Evolutionary conservation across 2,888 invertebrate species (phyloP).

Genomic region (Tanypteryx hageni): DNA sequence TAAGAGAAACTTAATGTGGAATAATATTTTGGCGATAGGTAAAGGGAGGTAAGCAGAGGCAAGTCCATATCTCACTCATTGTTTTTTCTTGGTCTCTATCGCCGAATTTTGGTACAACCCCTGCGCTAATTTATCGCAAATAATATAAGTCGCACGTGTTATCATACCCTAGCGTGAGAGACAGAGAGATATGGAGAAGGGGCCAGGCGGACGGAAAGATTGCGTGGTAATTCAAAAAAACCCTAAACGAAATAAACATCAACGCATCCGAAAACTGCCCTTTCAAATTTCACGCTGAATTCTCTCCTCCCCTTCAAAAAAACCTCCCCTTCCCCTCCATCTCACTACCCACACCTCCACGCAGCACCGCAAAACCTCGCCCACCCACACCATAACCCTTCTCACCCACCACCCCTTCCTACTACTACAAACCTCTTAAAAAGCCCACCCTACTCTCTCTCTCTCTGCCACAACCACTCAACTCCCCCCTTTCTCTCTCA

Average conservation of each 20-base stretch:
- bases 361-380: background rate
- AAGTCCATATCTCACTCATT: too few species aligned
- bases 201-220: background rate
- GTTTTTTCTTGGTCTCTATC: too few species aligned
- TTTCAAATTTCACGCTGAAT: conserved; percentile 25
- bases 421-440: background rate
- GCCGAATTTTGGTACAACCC: too few species aligned
- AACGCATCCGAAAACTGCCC: conserved; percentile 22
- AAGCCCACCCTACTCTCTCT: background rate
- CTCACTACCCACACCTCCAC: background rate
- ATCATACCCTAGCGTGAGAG: too few species aligned
- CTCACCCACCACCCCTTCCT: background rate
- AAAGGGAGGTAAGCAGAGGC: too few species aligned
- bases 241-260: conserved; percentile 23
- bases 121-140: too few species aligned
- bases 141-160: too few species aligned
- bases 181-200: too few species aligned
- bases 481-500: background rate
- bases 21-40: too few species aligned
- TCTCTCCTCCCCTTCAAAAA: too few species aligned
- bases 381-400: background rate
- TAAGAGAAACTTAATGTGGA: too few species aligned
- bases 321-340: too few species aligned
- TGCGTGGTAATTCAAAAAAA: conserved; percentile 9
- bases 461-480: background rate